Conservation (phyloP, 2,113 vertebrate species). For the Conger conger region DNA sequence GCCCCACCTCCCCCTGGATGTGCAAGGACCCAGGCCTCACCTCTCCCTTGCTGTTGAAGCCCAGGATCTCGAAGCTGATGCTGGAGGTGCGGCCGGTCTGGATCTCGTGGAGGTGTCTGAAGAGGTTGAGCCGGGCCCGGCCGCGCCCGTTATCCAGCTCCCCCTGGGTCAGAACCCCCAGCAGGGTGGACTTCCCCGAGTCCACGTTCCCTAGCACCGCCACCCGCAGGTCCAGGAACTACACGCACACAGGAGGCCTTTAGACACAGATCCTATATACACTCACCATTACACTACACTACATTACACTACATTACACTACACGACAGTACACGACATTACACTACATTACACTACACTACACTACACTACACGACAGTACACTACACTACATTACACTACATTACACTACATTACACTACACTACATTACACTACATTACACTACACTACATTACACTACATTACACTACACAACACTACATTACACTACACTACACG, state of each 20-base stretch:
- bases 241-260: slow-evolving; percentile 25
- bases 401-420: too few species aligned
- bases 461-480: too few species aligned
- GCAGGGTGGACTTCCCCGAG: slow-evolving; percentile 93
- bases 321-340: too few species aligned
- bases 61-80: slow-evolving; percentile 98
- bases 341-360: too few species aligned
- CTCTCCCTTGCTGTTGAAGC: slow-evolving; percentile 98
- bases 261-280: too few species aligned
- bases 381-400: too few species aligned
- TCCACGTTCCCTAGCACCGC: slow-evolving; percentile 97
- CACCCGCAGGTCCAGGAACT: slow-evolving; percentile 96
- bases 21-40: slow-evolving; percentile 55
- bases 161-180: slow-evolving; percentile 94
- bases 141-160: slow-evolving; percentile 96
- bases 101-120: slow-evolving; percentile 97
- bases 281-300: too few species aligned
- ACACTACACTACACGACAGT: too few species aligned
- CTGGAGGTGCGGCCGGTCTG: slow-evolving; percentile 96
- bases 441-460: too few species aligned
- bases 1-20: slow-evolving; percentile 87
- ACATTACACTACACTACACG: too few species aligned
- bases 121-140: slow-evolving; percentile 93
- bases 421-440: too few species aligned
- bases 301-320: too few species aligned